These are phyloP conservation scores for Redunca redunca DNA, from an alignment of 2,113 vertebrate genomes.

Conservation along the genomic window DNA sequence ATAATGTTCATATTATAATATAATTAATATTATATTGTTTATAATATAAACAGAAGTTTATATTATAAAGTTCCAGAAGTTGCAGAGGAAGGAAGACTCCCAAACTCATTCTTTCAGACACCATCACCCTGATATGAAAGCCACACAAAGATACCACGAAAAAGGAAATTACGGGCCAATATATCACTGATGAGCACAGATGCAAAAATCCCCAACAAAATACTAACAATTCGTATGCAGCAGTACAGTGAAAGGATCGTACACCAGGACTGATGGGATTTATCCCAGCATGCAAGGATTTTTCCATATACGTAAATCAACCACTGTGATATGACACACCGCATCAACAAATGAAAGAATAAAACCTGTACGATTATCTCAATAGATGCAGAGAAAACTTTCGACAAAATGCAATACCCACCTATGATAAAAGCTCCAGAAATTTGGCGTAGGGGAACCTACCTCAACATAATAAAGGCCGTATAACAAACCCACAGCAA, in stretches of 20 bases:
- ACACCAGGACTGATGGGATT: not conserved
- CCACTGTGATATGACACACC: not conserved
- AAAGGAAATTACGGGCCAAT: not conserved
- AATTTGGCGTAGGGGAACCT: not conserved
- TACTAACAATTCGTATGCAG: not conserved
- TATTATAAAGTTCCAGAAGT: too few relatives aligned
- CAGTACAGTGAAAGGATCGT: not conserved
- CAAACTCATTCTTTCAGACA: not conserved
- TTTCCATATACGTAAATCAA: not conserved
- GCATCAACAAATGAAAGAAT: not conserved
- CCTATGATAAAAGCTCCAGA: not conserved
- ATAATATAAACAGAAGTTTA: too few relatives aligned
- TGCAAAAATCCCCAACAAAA: not conserved
- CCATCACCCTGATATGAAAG: not conserved
- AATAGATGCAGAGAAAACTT: not conserved
- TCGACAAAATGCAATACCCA: not conserved
- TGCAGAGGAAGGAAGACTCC: not conserved
- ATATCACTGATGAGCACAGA: not conserved
- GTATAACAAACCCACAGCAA: not conserved
- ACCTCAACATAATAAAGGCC: not conserved
- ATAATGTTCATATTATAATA: too few relatives aligned
- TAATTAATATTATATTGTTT: too few relatives aligned
- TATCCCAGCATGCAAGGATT: not conserved
- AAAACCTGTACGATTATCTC: not conserved
- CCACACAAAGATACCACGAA: not conserved